A percentile compares a stretch with the other conserved stretches of the same genome.
phyloP scores from a whole-genome alignment of 2,888 invertebrate species.

The Drosophila barbarae region DNA sequence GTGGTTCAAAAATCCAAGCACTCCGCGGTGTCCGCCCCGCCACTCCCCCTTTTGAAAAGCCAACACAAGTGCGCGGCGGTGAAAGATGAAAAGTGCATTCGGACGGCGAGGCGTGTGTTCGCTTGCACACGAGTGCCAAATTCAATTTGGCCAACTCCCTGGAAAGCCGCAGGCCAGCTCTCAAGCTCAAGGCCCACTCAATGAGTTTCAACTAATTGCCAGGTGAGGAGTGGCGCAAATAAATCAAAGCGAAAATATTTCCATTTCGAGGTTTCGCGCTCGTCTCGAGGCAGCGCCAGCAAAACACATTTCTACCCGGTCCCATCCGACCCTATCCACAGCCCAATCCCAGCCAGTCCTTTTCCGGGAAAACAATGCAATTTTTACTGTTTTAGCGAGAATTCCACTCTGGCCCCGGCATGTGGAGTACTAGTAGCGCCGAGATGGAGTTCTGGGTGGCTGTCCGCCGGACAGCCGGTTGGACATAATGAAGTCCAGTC shows the following conservation, averaged over 20 bases:
- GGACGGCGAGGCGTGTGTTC: conserved; percentile 15
- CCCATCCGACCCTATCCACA: background rate
- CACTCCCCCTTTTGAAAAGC: conserved; percentile 7
- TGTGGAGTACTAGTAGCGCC: background rate
- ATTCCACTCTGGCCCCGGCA: conserved; percentile 45
- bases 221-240: conserved; percentile 46
- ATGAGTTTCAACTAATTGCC: conserved; percentile 56
- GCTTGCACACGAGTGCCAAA: conserved; percentile 32
- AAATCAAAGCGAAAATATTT: conserved; percentile 56
- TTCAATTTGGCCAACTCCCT: conserved; percentile 42
- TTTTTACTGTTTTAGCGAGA: conserved; percentile 58
- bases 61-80: conserved; percentile 9
- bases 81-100: conserved; percentile 37
- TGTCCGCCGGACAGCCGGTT: conserved; percentile 44
- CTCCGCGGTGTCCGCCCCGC: conserved; percentile 2
- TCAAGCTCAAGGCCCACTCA: conserved; percentile 44
- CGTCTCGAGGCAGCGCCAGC: conserved; percentile 11
- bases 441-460: conserved; percentile 26
- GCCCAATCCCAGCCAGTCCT: background rate
- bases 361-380: conserved; percentile 58
- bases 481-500: conserved; percentile 62
- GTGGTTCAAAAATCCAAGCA: conserved; percentile 24
- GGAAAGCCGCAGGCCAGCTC: conserved; percentile 29
- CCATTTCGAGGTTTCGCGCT: conserved; percentile 21
- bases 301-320: conserved; percentile 27